Conservation (phyloP, 2,797 vertebrate genomes). For the Amblyraja radiata region DNA sequence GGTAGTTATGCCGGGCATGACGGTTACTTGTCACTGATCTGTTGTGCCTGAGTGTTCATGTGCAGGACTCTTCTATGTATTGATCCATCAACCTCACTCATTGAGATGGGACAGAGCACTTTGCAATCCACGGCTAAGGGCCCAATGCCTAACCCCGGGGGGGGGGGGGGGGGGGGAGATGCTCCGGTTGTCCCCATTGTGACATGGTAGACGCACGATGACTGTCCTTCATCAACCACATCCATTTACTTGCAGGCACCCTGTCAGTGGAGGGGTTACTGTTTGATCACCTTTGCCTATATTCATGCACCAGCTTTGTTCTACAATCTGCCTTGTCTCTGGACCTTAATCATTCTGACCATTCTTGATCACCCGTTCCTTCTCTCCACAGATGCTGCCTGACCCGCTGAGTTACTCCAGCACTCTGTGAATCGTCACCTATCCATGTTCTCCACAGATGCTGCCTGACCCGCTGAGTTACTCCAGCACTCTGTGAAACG, state of each 20-base stretch:
- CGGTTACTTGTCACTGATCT: not conserved
- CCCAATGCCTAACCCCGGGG: not conserved
- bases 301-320: not conserved
- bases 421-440: too few relatives aligned
- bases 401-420: too few relatives aligned
- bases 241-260: not conserved
- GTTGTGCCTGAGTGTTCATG: not conserved
- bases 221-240: not conserved
- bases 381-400: too few relatives aligned
- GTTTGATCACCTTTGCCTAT: not conserved
- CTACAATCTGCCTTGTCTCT: not conserved
- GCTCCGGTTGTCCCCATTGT: too few relatives aligned
- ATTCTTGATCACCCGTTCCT: too few relatives aligned
- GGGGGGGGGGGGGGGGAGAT: not conserved
- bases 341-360: too few relatives aligned
- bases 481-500: too few relatives aligned
- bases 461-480: too few relatives aligned
- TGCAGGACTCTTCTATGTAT: not conserved
- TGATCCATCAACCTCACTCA: not conserved
- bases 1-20: not conserved
- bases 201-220: too few relatives aligned
- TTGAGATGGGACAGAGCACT: not conserved
- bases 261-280: not conserved
- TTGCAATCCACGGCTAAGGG: not conserved
- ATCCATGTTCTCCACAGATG: too few relatives aligned